phyloP scores from a whole-genome alignment of 2,113 vertebrate species.

The Marcusenius ussheri region DNA sequence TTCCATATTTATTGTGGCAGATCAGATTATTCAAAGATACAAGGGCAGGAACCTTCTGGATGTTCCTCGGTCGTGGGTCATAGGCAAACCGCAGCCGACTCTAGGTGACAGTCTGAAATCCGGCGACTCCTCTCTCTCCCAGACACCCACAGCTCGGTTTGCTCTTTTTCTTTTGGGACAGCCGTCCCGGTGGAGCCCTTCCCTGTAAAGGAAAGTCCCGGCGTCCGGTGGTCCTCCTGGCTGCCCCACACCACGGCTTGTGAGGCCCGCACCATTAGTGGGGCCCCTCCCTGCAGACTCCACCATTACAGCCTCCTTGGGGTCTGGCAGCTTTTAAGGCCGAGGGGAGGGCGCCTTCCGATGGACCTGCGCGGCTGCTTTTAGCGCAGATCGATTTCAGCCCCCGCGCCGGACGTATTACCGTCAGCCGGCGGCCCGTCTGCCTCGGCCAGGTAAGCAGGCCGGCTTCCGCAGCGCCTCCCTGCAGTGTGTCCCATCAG shows the following conservation, averaged over 20 bases:
- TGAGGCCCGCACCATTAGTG: neutral
- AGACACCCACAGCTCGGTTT: neutral
- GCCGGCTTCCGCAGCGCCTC: neutral
- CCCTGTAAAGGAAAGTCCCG: neutral
- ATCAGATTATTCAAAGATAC: neutral
- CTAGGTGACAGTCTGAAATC: neutral
- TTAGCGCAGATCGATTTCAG: conserved; percentile 19
- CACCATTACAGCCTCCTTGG: conserved; percentile 15
- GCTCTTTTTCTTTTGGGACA: neutral
- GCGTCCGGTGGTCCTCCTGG: neutral
- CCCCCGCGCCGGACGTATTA: neutral
- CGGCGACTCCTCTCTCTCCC: neutral
- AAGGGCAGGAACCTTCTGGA: neutral
- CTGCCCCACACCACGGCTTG: neutral
- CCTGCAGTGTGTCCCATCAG: neutral
- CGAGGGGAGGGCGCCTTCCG: neutral
- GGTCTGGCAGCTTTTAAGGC: conserved; percentile 10
- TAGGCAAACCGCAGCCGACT: neutral
- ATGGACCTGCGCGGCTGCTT: neutral
- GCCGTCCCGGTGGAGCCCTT: neutral
- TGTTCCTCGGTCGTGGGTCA: neutral
- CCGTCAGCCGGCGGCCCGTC: neutral
- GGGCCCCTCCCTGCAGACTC: neutral
- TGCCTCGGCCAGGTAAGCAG: neutral
- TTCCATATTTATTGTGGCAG: neutral